Conservation (phyloP, 1,140 invertebrate species). For the Aphidius ervi region DNA sequence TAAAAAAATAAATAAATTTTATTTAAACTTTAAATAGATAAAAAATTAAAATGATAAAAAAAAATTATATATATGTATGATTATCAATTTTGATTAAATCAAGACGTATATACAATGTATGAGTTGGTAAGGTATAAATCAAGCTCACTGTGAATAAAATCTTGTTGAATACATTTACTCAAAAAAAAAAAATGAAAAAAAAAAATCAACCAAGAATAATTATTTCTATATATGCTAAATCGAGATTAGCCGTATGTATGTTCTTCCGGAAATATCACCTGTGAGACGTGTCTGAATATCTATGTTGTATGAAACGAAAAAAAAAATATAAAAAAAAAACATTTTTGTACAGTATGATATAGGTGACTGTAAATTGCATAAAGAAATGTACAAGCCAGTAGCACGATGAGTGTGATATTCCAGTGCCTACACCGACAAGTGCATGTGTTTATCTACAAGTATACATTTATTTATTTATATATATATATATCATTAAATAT, state of each 20-base stretch:
- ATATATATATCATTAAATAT: no score
- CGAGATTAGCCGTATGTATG: no score
- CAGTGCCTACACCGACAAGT: no score
- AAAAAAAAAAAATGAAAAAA: no score
- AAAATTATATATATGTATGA: constrained; percentile 6
- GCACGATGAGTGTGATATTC: constrained; percentile 5
- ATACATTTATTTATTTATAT: no score
- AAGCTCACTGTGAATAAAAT: no score
- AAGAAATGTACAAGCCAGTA: constrained; percentile 7
- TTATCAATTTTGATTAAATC: constrained; percentile 21
- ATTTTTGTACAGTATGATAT: background rate
- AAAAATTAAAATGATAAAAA: constrained; percentile 9
- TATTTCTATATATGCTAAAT: no score
- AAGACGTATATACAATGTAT: background rate
- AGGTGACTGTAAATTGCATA: background rate
- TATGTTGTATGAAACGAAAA: background rate
- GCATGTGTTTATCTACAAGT: no score
- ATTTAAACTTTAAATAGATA: background rate
- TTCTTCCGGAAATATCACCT: constrained; percentile 5
- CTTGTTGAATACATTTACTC: no score
- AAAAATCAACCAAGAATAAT: no score
- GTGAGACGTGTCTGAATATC: background rate
- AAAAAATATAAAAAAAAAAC: background rate
- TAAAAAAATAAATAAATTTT: background rate
- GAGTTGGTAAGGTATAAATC: no score